phyloP scores from a whole-genome alignment of 2,113 vertebrate species.

The Carettochelys insculpta region DNA sequence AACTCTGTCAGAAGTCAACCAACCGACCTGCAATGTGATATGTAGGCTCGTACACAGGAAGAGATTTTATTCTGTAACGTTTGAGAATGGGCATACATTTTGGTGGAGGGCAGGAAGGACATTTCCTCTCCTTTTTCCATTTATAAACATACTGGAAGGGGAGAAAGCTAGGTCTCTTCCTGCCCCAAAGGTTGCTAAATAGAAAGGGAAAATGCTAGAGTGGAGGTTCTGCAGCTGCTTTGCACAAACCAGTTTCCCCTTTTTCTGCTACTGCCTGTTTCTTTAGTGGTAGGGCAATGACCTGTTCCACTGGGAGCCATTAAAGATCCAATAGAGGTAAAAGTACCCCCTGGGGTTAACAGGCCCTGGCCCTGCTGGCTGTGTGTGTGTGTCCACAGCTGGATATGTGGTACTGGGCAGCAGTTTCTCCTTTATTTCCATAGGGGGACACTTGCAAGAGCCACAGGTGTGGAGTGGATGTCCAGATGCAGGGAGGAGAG shows the following conservation, averaged over 20 bases:
- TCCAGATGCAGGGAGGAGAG: background rate
- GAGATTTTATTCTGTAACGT: background rate
- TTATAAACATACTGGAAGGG: background rate
- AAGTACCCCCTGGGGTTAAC: too few species aligned
- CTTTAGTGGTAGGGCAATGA: background rate
- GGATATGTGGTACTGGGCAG: background rate
- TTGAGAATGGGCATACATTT: background rate
- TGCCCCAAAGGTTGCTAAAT: background rate
- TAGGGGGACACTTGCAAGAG: background rate
- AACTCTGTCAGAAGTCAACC: background rate
- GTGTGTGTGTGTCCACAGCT: background rate
- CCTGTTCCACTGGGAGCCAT: too few species aligned
- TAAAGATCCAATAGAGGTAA: too few species aligned
- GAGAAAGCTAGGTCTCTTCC: background rate
- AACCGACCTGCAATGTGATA: background rate
- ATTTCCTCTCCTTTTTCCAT: background rate
- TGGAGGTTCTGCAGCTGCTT: background rate
- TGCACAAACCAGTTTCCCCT: background rate
- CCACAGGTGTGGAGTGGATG: background rate
- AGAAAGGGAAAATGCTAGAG: background rate
- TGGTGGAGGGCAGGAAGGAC: background rate
- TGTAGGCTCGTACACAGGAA: background rate
- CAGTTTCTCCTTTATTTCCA: background rate
- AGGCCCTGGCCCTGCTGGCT: background rate
- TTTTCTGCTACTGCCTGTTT: background rate